Evolutionary conservation across 2,888 invertebrate species (phyloP), one percentile per base, ranked within the genome.

Genomic region (Leptopilina syphax): DNA sequence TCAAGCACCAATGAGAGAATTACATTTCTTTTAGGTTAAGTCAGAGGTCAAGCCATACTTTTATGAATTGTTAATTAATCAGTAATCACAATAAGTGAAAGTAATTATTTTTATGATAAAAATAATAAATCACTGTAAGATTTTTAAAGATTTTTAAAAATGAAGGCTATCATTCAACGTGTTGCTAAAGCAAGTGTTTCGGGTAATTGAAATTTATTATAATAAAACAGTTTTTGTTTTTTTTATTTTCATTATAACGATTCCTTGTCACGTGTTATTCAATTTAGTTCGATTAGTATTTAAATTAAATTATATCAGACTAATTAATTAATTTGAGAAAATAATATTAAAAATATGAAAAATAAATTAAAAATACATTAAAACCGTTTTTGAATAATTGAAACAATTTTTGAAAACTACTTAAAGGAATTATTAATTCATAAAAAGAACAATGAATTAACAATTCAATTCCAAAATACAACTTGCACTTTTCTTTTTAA

Each of bases 121-220:
- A 34, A 34, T 34, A 34, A 34, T 2, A 34, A 34, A 47, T 24
- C 5, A 67, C 24, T 67, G 24, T 47, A 2, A 4, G 7, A 34
- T 3, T 73, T 57, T 73, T 6, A 4, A 50, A 63, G 24, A 34
- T 57, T 76, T 34, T 76, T 24, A 54, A 82, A 65, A 80, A 83
- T 83, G 83, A 83, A 80, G 77, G 83, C 80, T 12, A 76, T 83
- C 27, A 81, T 83, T 70, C 83, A 83, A 73, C 81, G 83, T 18
- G 83, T 83, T 27, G 77, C 81, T 10, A 76, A 80, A 83, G 83
- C 83, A 27, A 83, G 78, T 78, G 83, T 83, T 50, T 73, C 73
- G 7, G 83, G 83, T 83, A 83, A 78, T 77, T 65, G 65, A 13
- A 65, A 6, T 41, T 50, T 70, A 41, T 79, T 73, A 76, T 13